phyloP scores from a whole-genome alignment of 2,113 vertebrate genomes.

The Elaphurus davidianus region DNA sequence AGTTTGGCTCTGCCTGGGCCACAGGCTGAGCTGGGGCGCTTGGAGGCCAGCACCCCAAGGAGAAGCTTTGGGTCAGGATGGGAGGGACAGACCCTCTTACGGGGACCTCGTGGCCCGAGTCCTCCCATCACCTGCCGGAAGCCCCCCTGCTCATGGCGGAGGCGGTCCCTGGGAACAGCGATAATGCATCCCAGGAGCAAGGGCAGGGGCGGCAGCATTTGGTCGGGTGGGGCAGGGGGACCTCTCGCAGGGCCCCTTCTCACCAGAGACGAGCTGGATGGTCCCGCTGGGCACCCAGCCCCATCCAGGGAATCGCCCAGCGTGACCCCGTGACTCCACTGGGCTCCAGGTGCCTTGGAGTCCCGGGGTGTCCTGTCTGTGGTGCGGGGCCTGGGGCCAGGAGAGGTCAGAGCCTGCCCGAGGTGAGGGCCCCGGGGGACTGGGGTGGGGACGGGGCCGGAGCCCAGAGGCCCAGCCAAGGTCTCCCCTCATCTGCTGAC shows the following conservation, averaged over 20 bases:
- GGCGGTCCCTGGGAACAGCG: not conserved
- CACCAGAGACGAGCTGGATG: accelerated
- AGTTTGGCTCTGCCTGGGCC: not conserved
- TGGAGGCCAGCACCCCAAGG: not conserved
- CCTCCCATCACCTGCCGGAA: not conserved
- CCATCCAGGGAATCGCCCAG: accelerated
- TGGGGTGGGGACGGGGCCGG: accelerated
- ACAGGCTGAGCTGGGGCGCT: accelerated
- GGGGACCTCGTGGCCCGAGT: accelerated
- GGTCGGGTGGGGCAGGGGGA: accelerated
- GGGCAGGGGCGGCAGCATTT: accelerated
- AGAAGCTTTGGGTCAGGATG: not conserved
- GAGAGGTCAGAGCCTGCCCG: not conserved
- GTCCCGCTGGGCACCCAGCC: accelerated
- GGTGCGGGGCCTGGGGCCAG: not conserved
- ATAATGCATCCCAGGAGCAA: accelerated
- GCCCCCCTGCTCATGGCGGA: accelerated
- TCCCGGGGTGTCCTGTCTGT: not conserved
- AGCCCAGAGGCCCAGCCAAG: not conserved
- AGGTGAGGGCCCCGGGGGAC: not conserved
- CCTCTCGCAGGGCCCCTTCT: not conserved
- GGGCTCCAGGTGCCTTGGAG: not conserved
- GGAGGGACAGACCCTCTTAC: not conserved
- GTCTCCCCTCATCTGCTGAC: too few relatives aligned
- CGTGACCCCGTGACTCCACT: accelerated